phyloP scores from a whole-genome alignment of 2,888 invertebrate genomes.

The Sylvicola cinctus region DNA sequence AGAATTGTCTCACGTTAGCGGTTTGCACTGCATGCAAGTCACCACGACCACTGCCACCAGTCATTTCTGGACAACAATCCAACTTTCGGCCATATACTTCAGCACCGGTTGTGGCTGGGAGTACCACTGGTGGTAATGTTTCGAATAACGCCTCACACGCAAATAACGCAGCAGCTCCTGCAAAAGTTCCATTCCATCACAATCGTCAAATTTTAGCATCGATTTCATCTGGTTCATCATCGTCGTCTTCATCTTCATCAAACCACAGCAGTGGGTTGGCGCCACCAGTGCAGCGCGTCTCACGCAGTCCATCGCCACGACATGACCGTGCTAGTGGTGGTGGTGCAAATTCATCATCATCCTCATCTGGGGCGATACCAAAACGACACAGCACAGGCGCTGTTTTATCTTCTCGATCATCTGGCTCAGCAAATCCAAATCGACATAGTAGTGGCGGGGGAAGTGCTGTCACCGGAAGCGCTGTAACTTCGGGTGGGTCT shows the following conservation, averaged over 20 bases:
- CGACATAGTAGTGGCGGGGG: conserved; percentile 13
- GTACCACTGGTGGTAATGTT: not conserved
- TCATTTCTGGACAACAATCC: conserved; percentile 17
- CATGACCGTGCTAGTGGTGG: conserved; percentile 18
- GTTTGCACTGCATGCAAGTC: conserved; percentile 62
- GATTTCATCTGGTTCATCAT: conserved; percentile 1
- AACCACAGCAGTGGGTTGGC: not conserved
- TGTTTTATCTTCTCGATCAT: conserved; percentile 12
- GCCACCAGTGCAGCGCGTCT: conserved; percentile 14
- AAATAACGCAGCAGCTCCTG: conserved; percentile 1
- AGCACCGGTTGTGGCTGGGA: conserved; percentile 7
- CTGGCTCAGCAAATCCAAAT: conserved; percentile 11
- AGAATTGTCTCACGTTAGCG: conserved; percentile 47
- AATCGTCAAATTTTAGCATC: conserved; percentile 1
- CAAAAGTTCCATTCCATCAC: conserved; percentile 1
- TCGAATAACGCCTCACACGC: not conserved
- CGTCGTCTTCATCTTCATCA: conserved; percentile 2
- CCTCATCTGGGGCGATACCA: conserved; percentile 19
- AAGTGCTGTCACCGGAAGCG: conserved; percentile 2
- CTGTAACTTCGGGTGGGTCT: conserved; percentile 6
- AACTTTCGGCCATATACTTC: conserved; percentile 15
- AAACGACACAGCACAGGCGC: conserved; percentile 17
- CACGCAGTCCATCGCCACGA: conserved; percentile 32
- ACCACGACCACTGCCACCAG: conserved; percentile 24
- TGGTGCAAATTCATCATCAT: conserved; percentile 21